A percentile compares a stretch with the other conserved stretches of the same genome.
phyloP scores from a whole-genome alignment of 2,888 invertebrate genomes.

The Xylophagus ater region DNA sequence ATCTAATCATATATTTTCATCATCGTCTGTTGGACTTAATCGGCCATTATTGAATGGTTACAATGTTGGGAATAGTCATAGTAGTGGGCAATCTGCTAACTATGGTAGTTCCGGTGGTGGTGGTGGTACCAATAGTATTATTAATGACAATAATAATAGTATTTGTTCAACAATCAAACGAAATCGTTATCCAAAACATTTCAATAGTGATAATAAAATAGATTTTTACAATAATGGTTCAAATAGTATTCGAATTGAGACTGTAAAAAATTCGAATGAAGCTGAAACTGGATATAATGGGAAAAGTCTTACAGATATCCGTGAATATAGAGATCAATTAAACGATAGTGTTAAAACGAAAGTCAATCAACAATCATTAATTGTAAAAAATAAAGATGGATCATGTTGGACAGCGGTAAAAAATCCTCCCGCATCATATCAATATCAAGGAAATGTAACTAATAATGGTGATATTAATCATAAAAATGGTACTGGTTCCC shows the following conservation, averaged over 20 bases:
- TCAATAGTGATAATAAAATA: conserved; percentile 39
- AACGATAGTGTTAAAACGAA: conserved; percentile 1
- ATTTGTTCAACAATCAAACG: conserved; percentile 33
- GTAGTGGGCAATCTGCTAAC: conserved; percentile 20
- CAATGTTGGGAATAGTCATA: conserved; percentile 25
- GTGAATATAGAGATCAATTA: too few species aligned
- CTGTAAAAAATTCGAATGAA: neutral
- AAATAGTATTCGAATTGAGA: conserved; percentile 8
- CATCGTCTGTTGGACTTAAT: conserved; percentile 12
- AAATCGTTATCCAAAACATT: conserved; percentile 35
- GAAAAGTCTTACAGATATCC: too few species aligned
- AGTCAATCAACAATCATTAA: conserved; percentile 18
- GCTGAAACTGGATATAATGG: neutral
- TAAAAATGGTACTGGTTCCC: conserved; percentile 23
- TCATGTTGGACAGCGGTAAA: conserved; percentile 16
- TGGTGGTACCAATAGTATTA: neutral
- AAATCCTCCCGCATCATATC: conserved; percentile 20
- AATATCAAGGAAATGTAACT: conserved; percentile 18
- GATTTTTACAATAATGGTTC: conserved; percentile 25
- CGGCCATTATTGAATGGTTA: conserved; percentile 12
- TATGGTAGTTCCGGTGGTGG: conserved; percentile 1
- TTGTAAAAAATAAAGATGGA: conserved; percentile 25
- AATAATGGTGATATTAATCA: conserved; percentile 22
- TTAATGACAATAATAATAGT: conserved; percentile 16
- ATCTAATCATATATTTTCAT: conserved; percentile 13